A percentile compares a stretch with the other conserved stretches of the same genome.
phyloP scores from a whole-genome alignment of 2,888 invertebrate species.

The Criorhina ranunculi region DNA sequence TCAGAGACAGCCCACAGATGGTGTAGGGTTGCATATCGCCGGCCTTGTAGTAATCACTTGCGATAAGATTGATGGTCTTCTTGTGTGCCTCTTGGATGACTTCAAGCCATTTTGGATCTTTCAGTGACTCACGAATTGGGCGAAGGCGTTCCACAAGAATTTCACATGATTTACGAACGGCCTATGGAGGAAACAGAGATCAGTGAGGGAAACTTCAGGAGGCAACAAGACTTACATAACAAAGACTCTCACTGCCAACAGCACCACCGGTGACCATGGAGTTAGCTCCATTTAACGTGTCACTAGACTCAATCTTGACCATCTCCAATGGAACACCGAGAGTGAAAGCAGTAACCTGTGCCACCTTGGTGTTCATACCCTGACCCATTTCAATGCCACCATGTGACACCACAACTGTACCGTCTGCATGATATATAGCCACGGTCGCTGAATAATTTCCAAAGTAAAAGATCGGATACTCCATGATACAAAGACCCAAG shows the following conservation, averaged over 20 bases:
- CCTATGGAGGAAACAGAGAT: constrained; percentile 79
- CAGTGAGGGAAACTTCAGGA: neutral
- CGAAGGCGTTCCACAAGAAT: constrained; percentile 87
- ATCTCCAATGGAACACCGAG: constrained; percentile 89
- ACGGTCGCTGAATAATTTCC: constrained; percentile 87
- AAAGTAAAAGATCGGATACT: constrained; percentile 86
- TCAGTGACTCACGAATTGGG: constrained; percentile 86
- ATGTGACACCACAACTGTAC: constrained; percentile 89
- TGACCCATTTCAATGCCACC: constrained; percentile 93
- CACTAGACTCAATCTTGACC: constrained; percentile 88
- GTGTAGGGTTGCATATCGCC: constrained; percentile 87
- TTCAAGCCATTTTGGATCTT: constrained; percentile 86
- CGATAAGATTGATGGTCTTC: constrained; percentile 87
- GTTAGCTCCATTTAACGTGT: constrained; percentile 89
- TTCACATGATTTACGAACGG: constrained; percentile 88
- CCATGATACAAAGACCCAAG: constrained; percentile 89
- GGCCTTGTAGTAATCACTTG: constrained; percentile 86
- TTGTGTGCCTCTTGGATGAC: constrained; percentile 86
- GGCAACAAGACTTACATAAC: constrained; percentile 84
- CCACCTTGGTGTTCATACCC: constrained; percentile 89
- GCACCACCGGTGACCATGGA: constrained; percentile 89
- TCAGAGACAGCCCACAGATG: constrained; percentile 87
- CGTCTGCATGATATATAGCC: constrained; percentile 89
- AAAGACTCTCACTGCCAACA: constrained; percentile 89
- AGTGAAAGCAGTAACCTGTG: constrained; percentile 90